Base-by-base conservation (phyloP, 2,797 vertebrate genomes). In the Hephaestus fuliginosus region DNA sequence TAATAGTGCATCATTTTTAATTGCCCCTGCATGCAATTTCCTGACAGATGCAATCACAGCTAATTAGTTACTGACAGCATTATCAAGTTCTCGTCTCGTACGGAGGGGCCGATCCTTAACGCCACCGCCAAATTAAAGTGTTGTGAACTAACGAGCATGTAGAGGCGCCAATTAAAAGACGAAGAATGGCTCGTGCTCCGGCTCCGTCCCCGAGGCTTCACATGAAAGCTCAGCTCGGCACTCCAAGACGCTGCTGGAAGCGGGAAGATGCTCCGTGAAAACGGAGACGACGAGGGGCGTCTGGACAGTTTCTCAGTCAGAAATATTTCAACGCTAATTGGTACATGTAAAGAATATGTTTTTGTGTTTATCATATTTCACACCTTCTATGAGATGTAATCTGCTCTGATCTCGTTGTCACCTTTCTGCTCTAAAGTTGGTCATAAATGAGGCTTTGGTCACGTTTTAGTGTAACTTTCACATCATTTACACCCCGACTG, bases 11-110 rank as follows among this genome's bases (percentile, higher is more conserved):
- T 90, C 76, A 81, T 88, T 91, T 93, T 93, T 92, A 93, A 92
- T 94, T 92, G 90, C 89, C 81, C 87, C 90, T 80, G 81, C 77
- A 86, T 83, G 83, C 84, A 71, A 78, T 87, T 90, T 91, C 81
- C 78, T 91, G 92, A 93, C 89, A 92, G 90, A 92, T 87, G 91
- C 89, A 90, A 92, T 91, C 85, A 75, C 88, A 14, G 30, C 84
- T 92, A 94, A 92, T 94, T 92, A 93, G 89, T 86, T 77, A 92
- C 82, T 88, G 91, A 93, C 90, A 89, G 85, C 89, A 76, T 91
- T 87, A 92, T 90, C 84, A 87, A 80, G 81, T 86, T 70, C 67
- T 65, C 17, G 55, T 81, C 81, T 87, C 44, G 64, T 87, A 67
- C 65, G 52, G 28, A 65, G 48, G 74, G 69, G 83, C 64, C 64